Evolutionary conservation across 1,140 invertebrate genomes (phyloP).

Genomic region (Phymorhynchus buccinoides): DNA sequence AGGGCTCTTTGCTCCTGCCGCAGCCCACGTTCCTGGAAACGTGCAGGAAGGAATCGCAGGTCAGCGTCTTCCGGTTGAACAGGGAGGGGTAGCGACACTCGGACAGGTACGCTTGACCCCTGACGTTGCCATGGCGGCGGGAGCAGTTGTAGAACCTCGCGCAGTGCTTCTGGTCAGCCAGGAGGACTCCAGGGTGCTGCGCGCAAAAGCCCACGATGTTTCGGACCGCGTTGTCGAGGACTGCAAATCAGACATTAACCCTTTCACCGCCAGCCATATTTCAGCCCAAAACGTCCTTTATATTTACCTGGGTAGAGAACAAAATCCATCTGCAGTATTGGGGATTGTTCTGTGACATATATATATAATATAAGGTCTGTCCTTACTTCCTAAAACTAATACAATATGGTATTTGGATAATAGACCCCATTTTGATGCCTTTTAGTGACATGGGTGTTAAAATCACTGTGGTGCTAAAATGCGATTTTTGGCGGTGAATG

Average conservation of each 20-base stretch:
- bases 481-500: too few species aligned
- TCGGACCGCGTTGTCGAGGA: slow-evolving; percentile 40
- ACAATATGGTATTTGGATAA: too few species aligned
- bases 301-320: too few species aligned
- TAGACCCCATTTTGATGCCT: too few species aligned
- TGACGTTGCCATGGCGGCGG: slow-evolving; percentile 29
- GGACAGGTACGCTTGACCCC: slow-evolving; percentile 51
- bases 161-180: slow-evolving; percentile 59
- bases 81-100: slow-evolving; percentile 62
- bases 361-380: too few species aligned
- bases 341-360: too few species aligned
- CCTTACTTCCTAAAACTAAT: too few species aligned
- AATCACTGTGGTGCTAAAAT: too few species aligned
- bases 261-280: too few species aligned
- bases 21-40: slow-evolving; percentile 44
- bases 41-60: slow-evolving; percentile 58
- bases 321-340: too few species aligned
- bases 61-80: slow-evolving; percentile 47
- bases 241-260: slow-evolving; percentile 30
- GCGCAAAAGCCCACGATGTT: slow-evolving; percentile 49
- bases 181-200: slow-evolving; percentile 52
- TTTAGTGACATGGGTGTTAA: too few species aligned
- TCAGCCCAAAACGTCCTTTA: too few species aligned
- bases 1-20: slow-evolving; percentile 25
- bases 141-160: slow-evolving; percentile 62